Base-by-base conservation (phyloP, 2,888 invertebrate genomes). In the Brachyptera putata region DNA sequence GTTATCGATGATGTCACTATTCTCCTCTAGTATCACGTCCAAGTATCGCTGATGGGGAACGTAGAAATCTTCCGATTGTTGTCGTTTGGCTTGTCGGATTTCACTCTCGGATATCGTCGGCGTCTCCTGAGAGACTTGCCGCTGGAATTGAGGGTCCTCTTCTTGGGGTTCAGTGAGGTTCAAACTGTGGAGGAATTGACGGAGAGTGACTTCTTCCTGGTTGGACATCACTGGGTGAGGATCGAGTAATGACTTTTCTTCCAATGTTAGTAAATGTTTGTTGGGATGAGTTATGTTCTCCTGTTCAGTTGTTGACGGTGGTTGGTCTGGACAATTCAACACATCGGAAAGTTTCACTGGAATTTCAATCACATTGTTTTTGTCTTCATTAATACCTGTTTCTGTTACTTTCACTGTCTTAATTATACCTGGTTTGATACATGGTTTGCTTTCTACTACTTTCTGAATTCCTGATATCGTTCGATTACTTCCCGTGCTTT, bases 131-230 rank as follows among this genome's bases (percentile, higher is more conserved):
- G n/a, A 34, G 34, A 37, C 21, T n/a, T 56, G 37, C 1, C 18
- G 34, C 16, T 22, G 37, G 11, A 56, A 25, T 7, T 36, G 22
- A 2, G 57, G 50, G 16, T 21, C 21, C 13, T 16, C 21, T 21
- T 39, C 14, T 11, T 57, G 24, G 9, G 50, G 36, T 18, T 62
- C 58, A 11, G 72, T 70, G 48, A 73, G 63, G 43, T 70, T 69
- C 16, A 73, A 65, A 13, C 68, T 69, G 41, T 72, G 70, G 56
- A 74, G 71, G 48, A 74, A 74, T 46, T 61, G 68, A 24, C 73
- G 65, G 34, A 74, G 61, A 50, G 72, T 71, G 25, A 68, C 68
- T 56, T 73, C 73, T 5, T 70, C 70, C 14, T 74, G 71, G 37
- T 63, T 67, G 0, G 71, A 69, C 67, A 73, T 71, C 58, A 66